Base-by-base conservation (phyloP, 2,113 vertebrate species). In the Progne subis region DNA sequence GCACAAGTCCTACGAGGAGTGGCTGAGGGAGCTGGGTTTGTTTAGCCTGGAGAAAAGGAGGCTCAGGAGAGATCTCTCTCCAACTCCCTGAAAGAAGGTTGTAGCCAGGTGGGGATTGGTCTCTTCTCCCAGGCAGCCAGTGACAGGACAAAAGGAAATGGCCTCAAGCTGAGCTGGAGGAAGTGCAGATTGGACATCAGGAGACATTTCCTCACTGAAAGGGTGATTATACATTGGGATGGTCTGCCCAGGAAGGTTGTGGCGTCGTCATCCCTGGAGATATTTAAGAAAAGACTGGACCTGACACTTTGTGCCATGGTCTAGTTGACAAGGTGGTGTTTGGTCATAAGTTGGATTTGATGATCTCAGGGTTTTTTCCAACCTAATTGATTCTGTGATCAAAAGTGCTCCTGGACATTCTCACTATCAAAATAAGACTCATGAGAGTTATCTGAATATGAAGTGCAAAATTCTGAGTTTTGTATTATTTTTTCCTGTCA, bases 61-160 rank as follows among this genome's bases (percentile, higher is more conserved):
- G 6, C 19, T 43, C 2, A 4, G 16, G 25, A 3, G 13, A 43
- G 52, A 57, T n/a, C 10, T 12, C 18, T 65, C 5, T 12, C 6
- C 31, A 44, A 1, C 14, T 31, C 0, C 32, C 44, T 52, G 63
- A 37, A 31, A 68, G 53, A 32, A 37, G 53, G 17, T n/a, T 68
- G 46, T 12, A 12, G 44, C 17, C 44, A 68, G 11, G 26, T 44
- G 9, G 1, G 18, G 2, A 0, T 52, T 9, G 2, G 26, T 8
- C 44, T 59, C 53, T 44, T 52, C 25, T 44, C 7, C 31, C 26
- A 32, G 39, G 18, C 12, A 68, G 2, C 14, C 60, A 25, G 1
- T 37, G 10, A 37, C 28, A 29, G 28, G 1, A 29, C 19, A 23
- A 12, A 3, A 78, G 15, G 12, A 53, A 26, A 5, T 10, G 11